Evolutionary conservation across 2,113 vertebrate genomes (phyloP), one percentile per base, ranked within the genome.

Genomic region (Puntigrus tetrazona): DNA sequence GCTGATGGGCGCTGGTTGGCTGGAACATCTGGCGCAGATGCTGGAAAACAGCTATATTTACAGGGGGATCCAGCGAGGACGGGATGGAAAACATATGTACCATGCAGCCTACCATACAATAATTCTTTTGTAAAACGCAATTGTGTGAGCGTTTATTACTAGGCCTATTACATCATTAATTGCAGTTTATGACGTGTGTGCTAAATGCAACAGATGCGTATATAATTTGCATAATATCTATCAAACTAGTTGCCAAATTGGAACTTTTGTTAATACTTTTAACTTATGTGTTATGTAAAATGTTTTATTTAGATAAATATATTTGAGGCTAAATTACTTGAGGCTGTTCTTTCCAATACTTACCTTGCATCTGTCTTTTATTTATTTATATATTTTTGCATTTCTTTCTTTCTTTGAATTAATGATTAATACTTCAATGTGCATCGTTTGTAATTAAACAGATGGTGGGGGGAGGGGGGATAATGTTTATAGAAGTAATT

Each of bases 1-100:
- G 84, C 91, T 88, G 86, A 9, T 38, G 69, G 7, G 78, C 80
- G 74, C 88, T 89, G 88, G 93, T 92, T 94, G 93, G 93, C 87
- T 88, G 65, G 45, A 87, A 94, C 94, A 94, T 94, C 94, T 95
- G 94, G 92, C 90, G 65, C 81, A 91, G 86, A 87, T 84, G 85
- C 36, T 93, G 93, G 93, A 94, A 94, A 92, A 93, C 92, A 22
- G 74, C 83, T 74, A 78, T 83, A 72, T 83, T 83, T 81, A 73
- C 31, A 47, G 16, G 81, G 47, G 25, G 63, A 18, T 34, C 2
- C 38, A 3, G 55, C 41, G 20, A 13, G 22, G 34, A 36, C 7
- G 11, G 20, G 52, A 55, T 82, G 80, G 65, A 41, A 82, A 82
- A 70, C 31, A 25, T 31, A 69, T 70, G 16, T 18, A 16, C 5